These are phyloP conservation scores for Hippocampus abdominalis DNA, from an alignment of 2,113 vertebrate species.

Conservation along the genomic window DNA sequence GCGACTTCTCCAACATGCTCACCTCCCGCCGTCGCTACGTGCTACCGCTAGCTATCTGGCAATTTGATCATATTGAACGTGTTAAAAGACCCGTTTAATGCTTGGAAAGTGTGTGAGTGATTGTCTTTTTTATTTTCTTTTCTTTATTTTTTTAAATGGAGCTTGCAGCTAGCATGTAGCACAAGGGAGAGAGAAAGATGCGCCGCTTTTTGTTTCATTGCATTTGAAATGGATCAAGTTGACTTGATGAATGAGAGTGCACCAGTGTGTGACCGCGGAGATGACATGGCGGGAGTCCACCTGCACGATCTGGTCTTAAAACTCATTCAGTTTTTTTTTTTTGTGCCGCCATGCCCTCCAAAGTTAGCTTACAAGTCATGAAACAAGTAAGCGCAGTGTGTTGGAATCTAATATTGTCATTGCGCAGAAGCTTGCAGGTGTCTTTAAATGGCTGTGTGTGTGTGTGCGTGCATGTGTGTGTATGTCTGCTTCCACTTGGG, in stretches of 20 bases:
- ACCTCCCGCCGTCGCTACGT: slow-evolving; percentile 27
- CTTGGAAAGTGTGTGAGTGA: slow-evolving; percentile 8
- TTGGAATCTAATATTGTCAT: slow-evolving; percentile 12
- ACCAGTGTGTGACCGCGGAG: slow-evolving; percentile 22
- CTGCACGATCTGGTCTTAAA: slow-evolving; percentile 22
- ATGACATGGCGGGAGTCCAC: slow-evolving; percentile 23
- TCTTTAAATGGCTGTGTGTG: slow-evolving; percentile 9
- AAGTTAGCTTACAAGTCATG: slow-evolving; percentile 29
- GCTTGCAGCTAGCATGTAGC: slow-evolving; percentile 27
- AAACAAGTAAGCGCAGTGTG: slow-evolving; percentile 7
- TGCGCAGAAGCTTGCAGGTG: not conserved
- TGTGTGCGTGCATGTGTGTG: slow-evolving; percentile 13
- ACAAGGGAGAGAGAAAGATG: slow-evolving; percentile 25
- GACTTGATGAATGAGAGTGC: slow-evolving; percentile 36
- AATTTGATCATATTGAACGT: slow-evolving; percentile 28
- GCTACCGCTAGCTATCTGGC: slow-evolving; percentile 39
- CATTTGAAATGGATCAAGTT: slow-evolving; percentile 21
- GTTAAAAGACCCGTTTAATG: slow-evolving; percentile 1
- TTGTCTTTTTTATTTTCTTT: not conserved
- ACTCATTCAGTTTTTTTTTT: slow-evolving; percentile 19
- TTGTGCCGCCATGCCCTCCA: slow-evolving; percentile 14
- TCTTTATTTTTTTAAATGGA: slow-evolving; percentile 19
- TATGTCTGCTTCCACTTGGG: slow-evolving; percentile 37
- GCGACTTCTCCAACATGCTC: slow-evolving; percentile 44
- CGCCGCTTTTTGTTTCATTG: slow-evolving; percentile 13